Conservation (phyloP, 1,140 invertebrate species). For the Zaprionus gabonicus region DNA sequence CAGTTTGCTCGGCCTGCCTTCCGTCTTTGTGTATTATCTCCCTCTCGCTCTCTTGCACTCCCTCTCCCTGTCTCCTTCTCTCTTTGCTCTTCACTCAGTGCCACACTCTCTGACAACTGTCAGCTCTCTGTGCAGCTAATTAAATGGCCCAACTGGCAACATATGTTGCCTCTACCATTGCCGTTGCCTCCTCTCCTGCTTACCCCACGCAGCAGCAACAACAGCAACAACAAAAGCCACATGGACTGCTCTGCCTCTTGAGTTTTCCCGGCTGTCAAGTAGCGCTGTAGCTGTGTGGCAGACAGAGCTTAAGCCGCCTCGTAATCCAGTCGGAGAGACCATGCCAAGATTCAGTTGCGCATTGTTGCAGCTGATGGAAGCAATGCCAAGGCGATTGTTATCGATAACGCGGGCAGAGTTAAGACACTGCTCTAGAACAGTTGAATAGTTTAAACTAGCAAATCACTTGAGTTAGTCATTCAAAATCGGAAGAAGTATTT, state of each 20-base stretch:
- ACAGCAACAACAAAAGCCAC: slow-evolving; percentile 22
- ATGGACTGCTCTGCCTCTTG: slow-evolving; percentile 35
- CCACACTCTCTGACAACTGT: slow-evolving; percentile 57
- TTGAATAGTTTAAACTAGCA: too few species aligned
- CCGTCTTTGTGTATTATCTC: slow-evolving; percentile 3
- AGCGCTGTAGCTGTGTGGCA: slow-evolving; percentile 23
- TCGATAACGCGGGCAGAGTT: slow-evolving; percentile 21
- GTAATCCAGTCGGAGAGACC: slow-evolving; percentile 37
- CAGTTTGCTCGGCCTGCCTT: slow-evolving; percentile 43
- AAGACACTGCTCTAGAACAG: not conserved
- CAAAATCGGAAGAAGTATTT: not conserved
- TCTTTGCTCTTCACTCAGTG: slow-evolving; percentile 37
- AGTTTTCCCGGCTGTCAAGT: slow-evolving; percentile 55
- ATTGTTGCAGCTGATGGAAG: slow-evolving; percentile 38
- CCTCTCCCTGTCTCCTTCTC: slow-evolving; percentile 24
- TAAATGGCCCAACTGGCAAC: slow-evolving; percentile 81
- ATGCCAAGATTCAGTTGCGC: slow-evolving; percentile 19
- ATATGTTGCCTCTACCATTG: slow-evolving; percentile 61
- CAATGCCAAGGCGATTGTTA: slow-evolving; percentile 39
- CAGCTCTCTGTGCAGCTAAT: slow-evolving; percentile 75
- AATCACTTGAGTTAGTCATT: not conserved
- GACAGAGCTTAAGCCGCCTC: slow-evolving; percentile 45
- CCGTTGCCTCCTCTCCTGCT: not conserved
- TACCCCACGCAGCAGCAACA: slow-evolving; percentile 42
- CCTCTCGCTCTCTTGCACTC: not conserved